Evolutionary conservation across 2,888 invertebrate species (phyloP), one percentile per base, ranked within the genome.

Genomic region (Neoscelio sp.): DNA sequence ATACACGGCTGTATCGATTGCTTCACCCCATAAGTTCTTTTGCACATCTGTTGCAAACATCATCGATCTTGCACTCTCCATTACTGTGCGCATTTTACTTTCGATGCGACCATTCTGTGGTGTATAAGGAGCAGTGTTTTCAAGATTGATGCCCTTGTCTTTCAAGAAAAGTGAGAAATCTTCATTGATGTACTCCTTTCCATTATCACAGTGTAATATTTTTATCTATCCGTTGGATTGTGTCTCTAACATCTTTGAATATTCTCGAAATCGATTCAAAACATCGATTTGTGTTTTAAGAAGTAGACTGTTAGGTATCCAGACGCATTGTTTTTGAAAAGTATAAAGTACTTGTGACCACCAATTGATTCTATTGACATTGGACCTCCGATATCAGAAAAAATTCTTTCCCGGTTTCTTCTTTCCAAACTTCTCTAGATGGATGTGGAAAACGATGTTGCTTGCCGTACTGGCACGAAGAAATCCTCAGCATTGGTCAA

Each of bases 351-450:
- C 18, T n/a, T 60, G 0, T 42, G 44, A 10, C 60, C 44, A 4
- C 18, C 28, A 10, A 10, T 23, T 30, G 71, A 78, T 4, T 50
- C 35, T 3, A 42, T 40, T 6, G 50, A 17, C 30, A 71, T 50
- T 8, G 78, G 74, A 0, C 73, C 74, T 28, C 68, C 74, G 1
- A 78, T 35, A 35, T 78, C 68, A 38, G 60, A 28, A 30, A 60
- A 60, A 13, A 50, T 13, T 17, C 58, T 33, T 20, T 70, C 60
- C 60, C 58, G 15, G 40, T 13, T 42, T 65, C 20, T 38, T 38
- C 26, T 48, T 35, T 40, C 26, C 50, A 12, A 10, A 20, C 6
- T 2, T n/a, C 40, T 30, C 13, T 38, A 1, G 4, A n/a, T 1
- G 50, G 7, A 42, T 50, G 30, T 10, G 38, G 18, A 42, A 65